Conservation (phyloP, 1,140 invertebrate species). For the Pantala flavescens region DNA sequence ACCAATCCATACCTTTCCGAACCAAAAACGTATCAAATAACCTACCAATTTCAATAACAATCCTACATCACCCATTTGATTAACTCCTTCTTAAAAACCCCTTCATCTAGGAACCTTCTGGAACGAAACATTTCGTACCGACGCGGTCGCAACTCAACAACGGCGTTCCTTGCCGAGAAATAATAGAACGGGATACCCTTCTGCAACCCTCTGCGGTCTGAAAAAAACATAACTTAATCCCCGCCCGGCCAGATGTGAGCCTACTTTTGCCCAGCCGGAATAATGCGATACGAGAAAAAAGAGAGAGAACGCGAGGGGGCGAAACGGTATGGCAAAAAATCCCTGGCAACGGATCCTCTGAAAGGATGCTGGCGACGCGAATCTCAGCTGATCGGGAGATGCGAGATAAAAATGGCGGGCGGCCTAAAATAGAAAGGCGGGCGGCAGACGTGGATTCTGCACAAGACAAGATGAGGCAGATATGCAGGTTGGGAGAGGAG, state of each 20-base stretch:
- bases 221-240: no score
- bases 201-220: no score
- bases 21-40: no score
- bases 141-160: no score
- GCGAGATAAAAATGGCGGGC: neutral
- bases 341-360: neutral
- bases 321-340: neutral
- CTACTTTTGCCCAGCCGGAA: neutral
- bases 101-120: no score
- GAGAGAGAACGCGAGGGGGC: neutral
- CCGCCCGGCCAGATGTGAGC: neutral
- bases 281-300: neutral
- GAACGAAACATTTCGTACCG: no score
- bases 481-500: neutral
- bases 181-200: no score
- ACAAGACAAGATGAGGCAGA: neutral
- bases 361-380: neutral
- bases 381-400: neutral
- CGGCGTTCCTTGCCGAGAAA: no score
- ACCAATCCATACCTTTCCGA: no score
- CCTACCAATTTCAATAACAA: no score
- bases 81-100: no score
- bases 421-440: neutral
- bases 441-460: neutral
- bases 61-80: no score